Conservation (phyloP, 1,140 invertebrate genomes). For the Zophobas atratus region DNA sequence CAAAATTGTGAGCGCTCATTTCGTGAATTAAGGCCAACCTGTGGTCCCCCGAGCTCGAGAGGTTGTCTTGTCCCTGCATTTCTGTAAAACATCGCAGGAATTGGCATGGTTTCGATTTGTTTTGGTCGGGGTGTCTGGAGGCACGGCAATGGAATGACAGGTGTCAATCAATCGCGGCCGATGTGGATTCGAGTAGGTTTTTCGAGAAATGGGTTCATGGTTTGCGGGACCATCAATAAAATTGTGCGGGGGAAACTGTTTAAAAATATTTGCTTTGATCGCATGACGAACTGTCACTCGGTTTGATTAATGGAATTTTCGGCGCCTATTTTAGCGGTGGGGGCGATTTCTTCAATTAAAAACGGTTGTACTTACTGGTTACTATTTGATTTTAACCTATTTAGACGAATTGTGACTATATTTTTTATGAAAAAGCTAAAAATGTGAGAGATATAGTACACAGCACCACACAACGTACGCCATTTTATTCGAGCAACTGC, state of each 20-base stretch:
- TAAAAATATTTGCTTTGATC: conserved; percentile 13
- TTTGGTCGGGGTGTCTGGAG: conserved; percentile 1
- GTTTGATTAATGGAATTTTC: conserved; percentile 30
- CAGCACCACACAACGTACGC: conserved; percentile 48
- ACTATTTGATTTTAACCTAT: conserved; percentile 43
- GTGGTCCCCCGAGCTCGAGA: conserved; percentile 71
- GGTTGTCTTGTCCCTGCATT: conserved; percentile 65
- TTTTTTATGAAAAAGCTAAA: conserved; percentile 37
- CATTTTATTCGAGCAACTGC: conserved; percentile 59
- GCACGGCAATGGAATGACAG: conserved; percentile 29
- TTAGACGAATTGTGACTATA: conserved; percentile 13
- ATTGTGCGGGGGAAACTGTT: neutral
- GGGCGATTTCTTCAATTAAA: conserved; percentile 52
- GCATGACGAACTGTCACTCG: conserved; percentile 41
- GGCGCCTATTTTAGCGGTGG: neutral
- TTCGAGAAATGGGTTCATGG: neutral
- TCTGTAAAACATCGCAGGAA: conserved; percentile 49
- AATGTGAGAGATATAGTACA: conserved; percentile 41
- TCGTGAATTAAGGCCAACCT: conserved; percentile 84
- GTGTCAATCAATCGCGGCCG: conserved; percentile 33
- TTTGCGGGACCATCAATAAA: neutral
- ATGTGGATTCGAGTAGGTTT: neutral
- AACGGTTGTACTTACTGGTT: conserved; percentile 50
- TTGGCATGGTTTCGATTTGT: conserved; percentile 18
- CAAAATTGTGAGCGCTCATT: conserved; percentile 93